Evolutionary conservation across 1,140 invertebrate species (phyloP), one percentile per base, ranked within the genome.

Genomic region (Choristoneura fumiferana): DNA sequence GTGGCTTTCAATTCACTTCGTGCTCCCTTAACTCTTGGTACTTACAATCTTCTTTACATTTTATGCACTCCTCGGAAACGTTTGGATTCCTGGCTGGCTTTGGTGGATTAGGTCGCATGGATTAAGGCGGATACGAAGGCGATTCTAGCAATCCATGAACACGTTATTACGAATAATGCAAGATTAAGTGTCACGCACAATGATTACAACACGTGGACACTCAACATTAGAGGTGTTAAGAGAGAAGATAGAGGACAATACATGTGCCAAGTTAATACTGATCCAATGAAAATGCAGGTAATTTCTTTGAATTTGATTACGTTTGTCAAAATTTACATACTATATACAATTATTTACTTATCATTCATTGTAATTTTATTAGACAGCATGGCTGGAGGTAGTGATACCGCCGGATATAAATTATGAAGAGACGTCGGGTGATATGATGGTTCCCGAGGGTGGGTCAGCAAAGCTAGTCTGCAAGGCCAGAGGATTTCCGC

Each of bases 241-340:
- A 91, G 95, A 69, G 94, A 95, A 73, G 97, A 98, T 89, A 90
- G 95, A 38, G 96, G 96, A 62, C 92, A 94, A 73, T 96, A 96
- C 78, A 97, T 97, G 95, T 98, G 96, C 90, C 97, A 98, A 91
- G 94, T 98, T 73, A 97, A 98, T 84, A 96, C 97, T 60, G 94
- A 97, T 87, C 96, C 96, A 10, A 97, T 98, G 95, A 96, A 96
- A 89, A 96, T 94, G 90, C 95, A 96, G 93, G 95, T 96, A 81
- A 92, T 49, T 56, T 63, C 22, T 39, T 38, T 33, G 15, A n/a
- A 40, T 29, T 14, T 4, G 1, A 36, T 13, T 57, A 6, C 6
- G 4, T 5, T 39, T 39, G 37, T 12, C 4, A n/a, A n/a, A n/a
- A n/a, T 39, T 39, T 13, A 9, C 39, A 10, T 43, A 10, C 4